phyloP scores from a whole-genome alignment of 2,113 vertebrate genomes.

The Amphiprion percula region DNA sequence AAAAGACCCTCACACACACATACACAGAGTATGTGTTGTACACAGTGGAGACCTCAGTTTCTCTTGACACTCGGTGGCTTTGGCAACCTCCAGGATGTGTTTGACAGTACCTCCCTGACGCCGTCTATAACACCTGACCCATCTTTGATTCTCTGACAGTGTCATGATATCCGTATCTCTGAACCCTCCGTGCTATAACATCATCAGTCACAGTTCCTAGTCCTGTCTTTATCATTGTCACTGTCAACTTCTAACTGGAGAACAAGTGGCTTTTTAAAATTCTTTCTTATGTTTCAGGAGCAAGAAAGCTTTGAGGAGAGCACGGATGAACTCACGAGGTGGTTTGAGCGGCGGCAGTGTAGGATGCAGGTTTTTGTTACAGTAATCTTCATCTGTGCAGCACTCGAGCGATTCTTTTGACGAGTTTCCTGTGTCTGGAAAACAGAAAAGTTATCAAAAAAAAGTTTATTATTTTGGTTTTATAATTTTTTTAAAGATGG shows the following conservation, averaged over 20 bases:
- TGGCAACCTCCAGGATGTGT: constrained; percentile 12
- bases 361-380: constrained; percentile 93
- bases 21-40: constrained; percentile 41
- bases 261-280: constrained; percentile 21
- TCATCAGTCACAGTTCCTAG: constrained; percentile 35
- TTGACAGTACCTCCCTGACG: constrained; percentile 29
- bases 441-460: constrained; percentile 8
- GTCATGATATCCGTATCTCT: constrained; percentile 44
- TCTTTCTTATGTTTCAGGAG: constrained; percentile 9
- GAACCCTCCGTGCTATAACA: constrained; percentile 31
- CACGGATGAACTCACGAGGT: constrained; percentile 82
- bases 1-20: constrained; percentile 14
- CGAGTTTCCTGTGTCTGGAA: constrained; percentile 89
- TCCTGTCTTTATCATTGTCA: constrained; percentile 18
- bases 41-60: constrained; percentile 22
- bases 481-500: no score
- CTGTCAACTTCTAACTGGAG: constrained; percentile 1
- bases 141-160: constrained; percentile 44
- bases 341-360: constrained; percentile 91
- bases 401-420: constrained; percentile 92
- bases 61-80: constrained; percentile 32
- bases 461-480: not conserved
- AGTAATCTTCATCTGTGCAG: constrained; percentile 94
- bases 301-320: not conserved
- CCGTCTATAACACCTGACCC: constrained; percentile 16